A percentile compares a stretch with the other conserved stretches of the same genome.
These are phyloP conservation scores for Eristalis intricaria DNA, from an alignment of 2,888 invertebrate genomes.

Conservation along the genomic window DNA sequence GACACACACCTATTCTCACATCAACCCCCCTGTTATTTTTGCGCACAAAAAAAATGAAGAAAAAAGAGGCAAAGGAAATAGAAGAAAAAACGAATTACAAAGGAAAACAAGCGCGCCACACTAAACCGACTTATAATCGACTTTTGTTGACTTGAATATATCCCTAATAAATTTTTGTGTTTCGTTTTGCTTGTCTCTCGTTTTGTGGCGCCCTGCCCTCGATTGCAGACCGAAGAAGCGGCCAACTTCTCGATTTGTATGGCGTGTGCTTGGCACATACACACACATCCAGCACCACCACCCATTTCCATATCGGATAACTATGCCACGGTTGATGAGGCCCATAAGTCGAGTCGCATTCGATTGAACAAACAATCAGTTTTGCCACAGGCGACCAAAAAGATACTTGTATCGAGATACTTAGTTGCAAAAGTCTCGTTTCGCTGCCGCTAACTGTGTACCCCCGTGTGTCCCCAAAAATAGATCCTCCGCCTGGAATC, in stretches of 20 bases:
- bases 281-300: conserved; percentile 35
- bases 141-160: conserved; percentile 43
- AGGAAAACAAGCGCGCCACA: conserved; percentile 10
- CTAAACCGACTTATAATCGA: conserved; percentile 35
- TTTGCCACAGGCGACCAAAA: conserved; percentile 73
- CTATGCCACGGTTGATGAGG: conserved; percentile 73
- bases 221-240: conserved; percentile 9
- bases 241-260: neutral
- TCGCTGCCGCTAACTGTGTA: neutral
- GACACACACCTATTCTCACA: neutral
- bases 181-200: conserved; percentile 1
- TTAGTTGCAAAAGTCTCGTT: conserved; percentile 38
- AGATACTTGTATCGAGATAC: conserved; percentile 67
- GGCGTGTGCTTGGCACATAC: neutral
- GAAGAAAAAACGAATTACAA: neutral
- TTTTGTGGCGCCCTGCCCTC: conserved; percentile 25
- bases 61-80: conserved; percentile 12
- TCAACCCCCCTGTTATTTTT: conserved; percentile 12
- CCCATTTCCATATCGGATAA: conserved; percentile 53
- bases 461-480: conserved; percentile 25
- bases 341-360: conserved; percentile 68
- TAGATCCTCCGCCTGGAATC: conserved; percentile 19
- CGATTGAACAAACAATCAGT: conserved; percentile 75
- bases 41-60: conserved; percentile 41
- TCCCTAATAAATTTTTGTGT: conserved; percentile 54